These are phyloP conservation scores for Rhodophaea formosa DNA, from an alignment of 2,888 invertebrate species.

Conservation along the genomic window DNA sequence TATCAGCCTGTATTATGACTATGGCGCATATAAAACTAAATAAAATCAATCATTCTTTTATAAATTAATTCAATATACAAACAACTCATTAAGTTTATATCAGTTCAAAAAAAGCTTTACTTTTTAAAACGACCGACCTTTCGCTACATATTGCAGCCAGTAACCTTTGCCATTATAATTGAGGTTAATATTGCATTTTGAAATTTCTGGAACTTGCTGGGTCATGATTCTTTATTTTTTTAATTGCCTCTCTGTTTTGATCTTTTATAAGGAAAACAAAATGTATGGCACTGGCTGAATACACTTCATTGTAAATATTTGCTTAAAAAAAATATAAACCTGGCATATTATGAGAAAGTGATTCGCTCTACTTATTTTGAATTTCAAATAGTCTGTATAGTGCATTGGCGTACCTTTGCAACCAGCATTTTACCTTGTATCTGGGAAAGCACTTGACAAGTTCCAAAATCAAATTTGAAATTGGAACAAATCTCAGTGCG, in stretches of 20 bases:
- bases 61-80: neutral
- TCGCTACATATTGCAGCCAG: conserved; percentile 7
- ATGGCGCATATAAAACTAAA: no score
- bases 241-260: conserved; percentile 6
- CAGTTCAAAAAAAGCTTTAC: conserved; percentile 5
- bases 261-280: neutral
- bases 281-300: neutral
- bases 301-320: neutral
- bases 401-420: neutral
- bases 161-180: conserved; percentile 19
- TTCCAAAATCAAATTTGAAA: conserved; percentile 61
- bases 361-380: neutral
- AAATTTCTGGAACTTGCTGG: conserved; percentile 15
- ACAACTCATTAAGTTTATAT: neutral
- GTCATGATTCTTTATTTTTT: conserved; percentile 11
- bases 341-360: neutral
- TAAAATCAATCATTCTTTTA: no score
- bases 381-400: neutral
- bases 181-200: conserved; percentile 17
- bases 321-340: neutral
- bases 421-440: neutral
- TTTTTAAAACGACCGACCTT: conserved; percentile 19
- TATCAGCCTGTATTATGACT: no score
- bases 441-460: conserved; percentile 26
- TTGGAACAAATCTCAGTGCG: conserved; percentile 76